These are phyloP conservation scores for Prosopocoilus inquinatus DNA, from an alignment of 2,888 invertebrate species.

Conservation along the genomic window DNA sequence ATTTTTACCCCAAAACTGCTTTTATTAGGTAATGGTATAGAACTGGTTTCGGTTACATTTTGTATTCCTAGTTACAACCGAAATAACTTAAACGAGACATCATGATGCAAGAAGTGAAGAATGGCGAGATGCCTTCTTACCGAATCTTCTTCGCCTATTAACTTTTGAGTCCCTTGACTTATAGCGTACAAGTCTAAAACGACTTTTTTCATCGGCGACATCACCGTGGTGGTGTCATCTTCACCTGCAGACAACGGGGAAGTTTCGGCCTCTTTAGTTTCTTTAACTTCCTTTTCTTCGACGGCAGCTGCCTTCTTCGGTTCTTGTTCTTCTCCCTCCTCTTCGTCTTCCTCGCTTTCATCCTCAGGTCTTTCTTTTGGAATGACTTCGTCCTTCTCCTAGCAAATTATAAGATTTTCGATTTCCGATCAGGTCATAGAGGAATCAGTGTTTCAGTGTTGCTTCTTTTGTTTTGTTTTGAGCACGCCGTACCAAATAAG, in stretches of 20 bases:
- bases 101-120: no score
- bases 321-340: slow-evolving; percentile 40
- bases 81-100: no score
- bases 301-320: slow-evolving; percentile 35
- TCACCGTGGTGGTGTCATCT: slow-evolving; percentile 60
- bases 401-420: not conserved
- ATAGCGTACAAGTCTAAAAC: slow-evolving; percentile 82
- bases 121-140: no score
- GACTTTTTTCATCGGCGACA: slow-evolving; percentile 75
- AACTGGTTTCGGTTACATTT: no score
- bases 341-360: slow-evolving; percentile 21
- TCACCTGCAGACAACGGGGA: slow-evolving; percentile 31
- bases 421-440: not conserved
- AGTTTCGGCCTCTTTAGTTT: slow-evolving; percentile 19
- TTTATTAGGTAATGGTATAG: no score
- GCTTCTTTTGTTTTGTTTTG: not conserved
- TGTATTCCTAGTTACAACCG: not conserved
- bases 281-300: slow-evolving; percentile 37
- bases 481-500: not conserved
- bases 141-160: slow-evolving; percentile 45
- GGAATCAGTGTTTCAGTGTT: not conserved
- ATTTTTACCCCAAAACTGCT: no score
- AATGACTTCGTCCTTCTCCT: slow-evolving; percentile 3
- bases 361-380: slow-evolving; percentile 1
- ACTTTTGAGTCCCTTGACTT: slow-evolving; percentile 61